phyloP scores from a whole-genome alignment of 2,888 invertebrate genomes.

The Lumbricus terrestris region DNA sequence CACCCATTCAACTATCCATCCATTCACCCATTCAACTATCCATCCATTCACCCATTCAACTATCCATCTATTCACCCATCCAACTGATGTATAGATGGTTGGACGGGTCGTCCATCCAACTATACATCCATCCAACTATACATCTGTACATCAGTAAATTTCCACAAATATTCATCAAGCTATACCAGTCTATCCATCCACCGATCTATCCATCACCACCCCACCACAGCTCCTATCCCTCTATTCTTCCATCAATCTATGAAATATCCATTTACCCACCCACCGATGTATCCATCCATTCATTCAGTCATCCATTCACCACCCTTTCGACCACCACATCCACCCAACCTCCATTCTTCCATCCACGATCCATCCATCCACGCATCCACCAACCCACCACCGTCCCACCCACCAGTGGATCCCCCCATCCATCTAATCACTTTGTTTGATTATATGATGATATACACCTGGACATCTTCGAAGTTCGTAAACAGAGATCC shows the following conservation, averaged over 20 bases:
- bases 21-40: background rate
- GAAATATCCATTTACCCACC: background rate
- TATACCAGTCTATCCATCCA: background rate
- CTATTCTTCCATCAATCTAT: too few species aligned
- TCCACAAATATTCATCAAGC: too few species aligned
- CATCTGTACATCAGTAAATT: too few species aligned
- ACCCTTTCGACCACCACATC: background rate
- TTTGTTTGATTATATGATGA: background rate
- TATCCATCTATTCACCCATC: background rate
- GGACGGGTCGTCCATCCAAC: too few species aligned
- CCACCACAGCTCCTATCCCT: too few species aligned
- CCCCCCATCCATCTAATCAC: background rate
- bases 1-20: too few species aligned
- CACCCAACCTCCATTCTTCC: background rate
- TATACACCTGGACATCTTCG: slow-evolving; percentile 57
- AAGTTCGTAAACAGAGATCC: slow-evolving; percentile 59
- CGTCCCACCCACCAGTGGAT: too few species aligned
- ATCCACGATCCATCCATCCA: background rate
- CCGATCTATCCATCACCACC: background rate
- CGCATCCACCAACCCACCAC: background rate
- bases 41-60: background rate
- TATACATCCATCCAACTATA: too few species aligned
- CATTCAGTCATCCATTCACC: background rate
- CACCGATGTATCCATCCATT: background rate
- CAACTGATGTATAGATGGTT: too few species aligned